Evolutionary conservation across 2,888 invertebrate species (phyloP).

Genomic region (Agonopterix alstromeriana): DNA sequence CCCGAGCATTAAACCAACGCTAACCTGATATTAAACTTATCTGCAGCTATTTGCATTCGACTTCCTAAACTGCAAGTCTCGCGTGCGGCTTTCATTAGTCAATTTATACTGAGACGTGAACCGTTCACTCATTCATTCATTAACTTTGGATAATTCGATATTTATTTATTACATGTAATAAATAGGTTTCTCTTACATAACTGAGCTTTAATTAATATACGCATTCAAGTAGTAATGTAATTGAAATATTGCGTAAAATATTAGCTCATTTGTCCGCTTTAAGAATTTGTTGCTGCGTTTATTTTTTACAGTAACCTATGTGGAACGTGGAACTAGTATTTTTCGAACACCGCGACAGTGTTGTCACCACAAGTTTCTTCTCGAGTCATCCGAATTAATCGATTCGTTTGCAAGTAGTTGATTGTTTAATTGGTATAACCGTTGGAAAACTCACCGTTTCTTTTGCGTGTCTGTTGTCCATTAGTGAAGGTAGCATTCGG

Average conservation of each 20-base stretch:
- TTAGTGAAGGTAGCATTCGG: constrained; percentile 24
- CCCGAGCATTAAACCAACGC: constrained; percentile 60
- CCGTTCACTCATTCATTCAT: constrained; percentile 11
- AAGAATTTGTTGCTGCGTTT: too few species aligned
- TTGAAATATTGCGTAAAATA: too few species aligned
- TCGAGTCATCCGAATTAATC: background rate
- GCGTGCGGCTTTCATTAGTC: constrained; percentile 28
- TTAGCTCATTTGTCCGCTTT: too few species aligned
- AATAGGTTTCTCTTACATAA: too few species aligned
- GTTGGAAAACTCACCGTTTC: constrained; percentile 13
- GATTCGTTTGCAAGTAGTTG: constrained; percentile 11
- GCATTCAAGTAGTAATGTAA: too few species aligned
- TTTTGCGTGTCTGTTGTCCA: constrained; percentile 22
- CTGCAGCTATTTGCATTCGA: constrained; percentile 70
- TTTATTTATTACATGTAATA: too few species aligned
- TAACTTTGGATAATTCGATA: too few species aligned
- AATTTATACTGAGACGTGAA: constrained; percentile 14
- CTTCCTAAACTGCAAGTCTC: constrained; percentile 61
- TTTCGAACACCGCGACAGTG: too few species aligned
- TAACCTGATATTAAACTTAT: constrained; percentile 71
- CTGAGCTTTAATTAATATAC: too few species aligned
- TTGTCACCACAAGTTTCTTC: too few species aligned
- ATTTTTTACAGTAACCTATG: too few species aligned
- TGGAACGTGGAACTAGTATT: too few species aligned
- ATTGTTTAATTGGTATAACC: constrained; percentile 15